These are phyloP conservation scores for Xiphophorus couchianus DNA, from an alignment of 2,113 vertebrate genomes.

Conservation along the genomic window DNA sequence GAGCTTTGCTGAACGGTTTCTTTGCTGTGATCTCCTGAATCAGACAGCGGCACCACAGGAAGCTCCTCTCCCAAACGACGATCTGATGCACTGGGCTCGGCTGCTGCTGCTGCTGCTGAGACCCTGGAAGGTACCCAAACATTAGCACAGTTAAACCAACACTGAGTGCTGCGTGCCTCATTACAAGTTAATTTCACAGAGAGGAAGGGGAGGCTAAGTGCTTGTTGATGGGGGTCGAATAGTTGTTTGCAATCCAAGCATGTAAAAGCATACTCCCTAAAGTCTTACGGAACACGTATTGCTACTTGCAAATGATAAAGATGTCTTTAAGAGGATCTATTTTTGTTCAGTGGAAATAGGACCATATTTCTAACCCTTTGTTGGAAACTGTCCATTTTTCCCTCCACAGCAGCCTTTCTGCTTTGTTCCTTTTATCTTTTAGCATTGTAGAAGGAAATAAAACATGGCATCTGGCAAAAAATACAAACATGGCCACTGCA, in stretches of 20 bases:
- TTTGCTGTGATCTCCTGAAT: constrained; percentile 26
- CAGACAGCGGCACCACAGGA: constrained; percentile 14
- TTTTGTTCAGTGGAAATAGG: background rate
- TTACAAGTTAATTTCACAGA: constrained; percentile 51
- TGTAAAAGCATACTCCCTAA: constrained; percentile 43
- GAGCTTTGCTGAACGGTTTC: constrained; percentile 35
- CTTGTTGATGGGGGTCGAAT: constrained; percentile 42
- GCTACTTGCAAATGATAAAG: constrained; percentile 11
- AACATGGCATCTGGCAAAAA: no score
- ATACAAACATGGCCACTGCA: no score
- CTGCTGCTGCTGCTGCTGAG: constrained; percentile 35
- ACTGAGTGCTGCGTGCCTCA: constrained; percentile 28
- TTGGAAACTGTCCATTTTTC: background rate
- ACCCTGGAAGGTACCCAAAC: constrained; percentile 61
- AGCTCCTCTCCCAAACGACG: constrained; percentile 26
- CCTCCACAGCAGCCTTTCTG: background rate
- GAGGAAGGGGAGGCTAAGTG: constrained; percentile 56
- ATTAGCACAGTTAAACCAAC: constrained; percentile 55
- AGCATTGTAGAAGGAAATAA: background rate
- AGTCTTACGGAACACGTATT: constrained; percentile 32
- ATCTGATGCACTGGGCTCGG: constrained; percentile 33
- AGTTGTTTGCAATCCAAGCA: constrained; percentile 40
- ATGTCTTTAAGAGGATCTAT: background rate
- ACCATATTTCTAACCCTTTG: background rate
- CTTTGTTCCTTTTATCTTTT: background rate